These are phyloP conservation scores for Calameuta filiformis DNA, from an alignment of 2,888 invertebrate species.

Conservation along the genomic window DNA sequence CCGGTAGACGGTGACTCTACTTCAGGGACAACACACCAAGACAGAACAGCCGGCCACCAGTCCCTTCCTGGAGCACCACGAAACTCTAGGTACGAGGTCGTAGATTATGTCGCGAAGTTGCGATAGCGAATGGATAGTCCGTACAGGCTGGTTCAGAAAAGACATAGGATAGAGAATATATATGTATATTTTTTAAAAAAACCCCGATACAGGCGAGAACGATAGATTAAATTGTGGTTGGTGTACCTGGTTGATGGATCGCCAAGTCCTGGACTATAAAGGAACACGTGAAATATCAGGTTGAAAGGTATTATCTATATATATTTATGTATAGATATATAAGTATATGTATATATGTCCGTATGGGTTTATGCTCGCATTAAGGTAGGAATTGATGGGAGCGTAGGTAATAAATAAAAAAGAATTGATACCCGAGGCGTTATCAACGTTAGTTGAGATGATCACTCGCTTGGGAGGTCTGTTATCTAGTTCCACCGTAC, in stretches of 20 bases:
- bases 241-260: neutral
- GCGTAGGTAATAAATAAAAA: slow-evolving; percentile 30
- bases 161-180: neutral
- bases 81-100: neutral
- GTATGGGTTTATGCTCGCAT: neutral
- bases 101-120: neutral
- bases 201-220: neutral
- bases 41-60: neutral
- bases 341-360: neutral
- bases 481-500: slow-evolving; percentile 54
- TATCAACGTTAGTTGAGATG: slow-evolving; percentile 56
- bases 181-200: neutral
- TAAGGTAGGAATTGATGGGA: neutral
- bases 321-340: neutral
- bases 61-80: neutral
- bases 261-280: neutral
- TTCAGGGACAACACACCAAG: neutral
- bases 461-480: slow-evolving; percentile 63
- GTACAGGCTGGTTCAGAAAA: neutral
- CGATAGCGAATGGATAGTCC: neutral
- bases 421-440: slow-evolving; percentile 52
- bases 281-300: neutral
- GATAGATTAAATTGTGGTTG: neutral
- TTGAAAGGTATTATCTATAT: neutral
- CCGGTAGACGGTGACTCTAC: neutral